Evolutionary conservation across 2,113 vertebrate species (phyloP), one percentile per base, ranked within the genome.

Genomic region (Apteryx mantelli): DNA sequence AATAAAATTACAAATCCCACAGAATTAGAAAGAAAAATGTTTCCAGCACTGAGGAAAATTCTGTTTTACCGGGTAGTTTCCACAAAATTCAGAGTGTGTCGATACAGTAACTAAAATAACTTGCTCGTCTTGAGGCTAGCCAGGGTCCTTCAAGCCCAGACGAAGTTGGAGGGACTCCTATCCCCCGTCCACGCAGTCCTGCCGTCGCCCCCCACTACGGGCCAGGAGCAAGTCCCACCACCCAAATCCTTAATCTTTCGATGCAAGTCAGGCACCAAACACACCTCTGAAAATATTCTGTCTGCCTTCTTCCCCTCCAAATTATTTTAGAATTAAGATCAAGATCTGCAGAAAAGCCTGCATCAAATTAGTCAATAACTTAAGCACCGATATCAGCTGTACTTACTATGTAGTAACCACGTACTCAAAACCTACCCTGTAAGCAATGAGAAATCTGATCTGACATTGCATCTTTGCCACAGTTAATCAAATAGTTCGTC

Each of bases 251-350:
- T 40, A 36, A 5, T 34, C 65, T 38, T 58, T 53, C 75, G 2
- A 17, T 34, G 28, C 36, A 40, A 85, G 50, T 36, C 85, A 70
- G 90, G 76, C 90, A 75, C 60, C 20, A 50, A 79, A 5, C 1
- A 1, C 8, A 19, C 73, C 64, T 82, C 34, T 11, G 73, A 66
- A 95, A 95, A 86, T 0, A 60, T 50, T 25, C 82, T 56, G 11
- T 13, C 77, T 2, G 7, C 89, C 71, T 18, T 34, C 80, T 81
- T 85, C 63, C 63, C 42, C 55, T 92, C 78, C 1, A 4, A 91
- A 83, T 97, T 89, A 87, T 80, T 97, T 92, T 34, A 89, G 94
- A 93, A 91, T 89, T 89, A 93, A 91, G 89, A 91, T 2, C 10
- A 55, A 93, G 83, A 73, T 90, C 77, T 93, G 87, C 70, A 77